phyloP scores from a whole-genome alignment of 2,113 vertebrate genomes.

The Prochilodus magdalenae region DNA sequence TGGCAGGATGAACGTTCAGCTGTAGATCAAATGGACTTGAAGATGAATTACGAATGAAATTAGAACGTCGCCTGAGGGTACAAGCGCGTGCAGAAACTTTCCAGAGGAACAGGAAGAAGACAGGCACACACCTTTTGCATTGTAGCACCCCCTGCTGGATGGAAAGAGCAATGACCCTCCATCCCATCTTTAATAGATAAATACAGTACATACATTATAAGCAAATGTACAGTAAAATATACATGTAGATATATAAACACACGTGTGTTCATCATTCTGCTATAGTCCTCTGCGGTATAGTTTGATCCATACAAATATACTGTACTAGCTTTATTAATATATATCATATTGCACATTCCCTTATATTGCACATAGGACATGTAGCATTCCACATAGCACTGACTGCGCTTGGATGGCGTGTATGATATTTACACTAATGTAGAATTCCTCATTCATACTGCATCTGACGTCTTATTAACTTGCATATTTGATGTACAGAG shows the following conservation, averaged over 20 bases:
- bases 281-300: neutral
- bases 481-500: neutral
- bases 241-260: constrained; percentile 40
- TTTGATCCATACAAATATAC: constrained; percentile 49
- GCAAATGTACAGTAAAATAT: constrained; percentile 52
- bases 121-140: neutral
- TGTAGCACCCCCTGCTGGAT: constrained; percentile 47
- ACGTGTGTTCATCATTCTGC: neutral
- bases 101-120: neutral
- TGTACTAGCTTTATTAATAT: constrained; percentile 32
- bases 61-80: neutral
- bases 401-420: constrained; percentile 26
- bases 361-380: constrained; percentile 54
- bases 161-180: neutral
- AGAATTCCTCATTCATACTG: neutral
- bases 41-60: neutral
- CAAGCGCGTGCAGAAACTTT: neutral
- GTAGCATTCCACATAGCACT: constrained; percentile 63
- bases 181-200: constrained; percentile 39
- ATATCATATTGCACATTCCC: constrained; percentile 57
- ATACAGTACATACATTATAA: constrained; percentile 52
- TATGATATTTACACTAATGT: neutral
- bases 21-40: too few relatives aligned
- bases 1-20: too few relatives aligned
- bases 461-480: neutral